A percentile compares a stretch with the other conserved stretches of the same genome.
Evolutionary conservation across 1,140 invertebrate species (phyloP).

Genomic region (Piezodorus guildinii): DNA sequence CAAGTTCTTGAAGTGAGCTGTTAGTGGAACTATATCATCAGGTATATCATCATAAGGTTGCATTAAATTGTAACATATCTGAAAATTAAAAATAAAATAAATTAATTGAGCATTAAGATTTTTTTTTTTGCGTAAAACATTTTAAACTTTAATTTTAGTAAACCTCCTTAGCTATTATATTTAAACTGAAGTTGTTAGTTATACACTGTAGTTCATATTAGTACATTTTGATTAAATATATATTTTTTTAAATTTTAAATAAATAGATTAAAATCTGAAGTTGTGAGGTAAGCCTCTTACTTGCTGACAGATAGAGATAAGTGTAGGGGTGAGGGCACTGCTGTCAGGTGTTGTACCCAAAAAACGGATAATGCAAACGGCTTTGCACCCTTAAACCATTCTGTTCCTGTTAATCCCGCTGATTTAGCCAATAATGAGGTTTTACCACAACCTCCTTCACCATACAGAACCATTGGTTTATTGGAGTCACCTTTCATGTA

Average conservation of each 20-base stretch:
- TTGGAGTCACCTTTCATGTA: conserved; percentile 79
- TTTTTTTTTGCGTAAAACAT: too few relatives aligned
- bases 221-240: too few relatives aligned
- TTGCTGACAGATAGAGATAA: conserved; percentile 92
- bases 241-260: not conserved
- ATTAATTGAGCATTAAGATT: not conserved
- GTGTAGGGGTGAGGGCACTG: conserved; percentile 82
- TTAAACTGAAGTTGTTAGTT: too few relatives aligned
- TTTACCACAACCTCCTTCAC: conserved; percentile 94
- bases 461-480: conserved; percentile 86
- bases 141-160: too few relatives aligned
- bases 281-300: conserved; percentile 34
- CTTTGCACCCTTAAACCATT: conserved; percentile 60
- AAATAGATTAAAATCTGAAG: not conserved
- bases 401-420: conserved; percentile 49
- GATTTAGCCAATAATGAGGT: conserved; percentile 90
- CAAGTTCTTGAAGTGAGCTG: conserved; percentile 89
- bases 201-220: too few relatives aligned
- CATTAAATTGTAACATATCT: conserved; percentile 93
- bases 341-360: conserved; percentile 94
- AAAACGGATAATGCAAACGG: conserved; percentile 86
- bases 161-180: too few relatives aligned
- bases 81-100: conserved; percentile 32
- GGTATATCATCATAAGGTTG: conserved; percentile 86
- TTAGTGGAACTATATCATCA: conserved; percentile 88